Conservation (phyloP, 2,797 vertebrate species). For the Chaenodraco wilsoni region DNA sequence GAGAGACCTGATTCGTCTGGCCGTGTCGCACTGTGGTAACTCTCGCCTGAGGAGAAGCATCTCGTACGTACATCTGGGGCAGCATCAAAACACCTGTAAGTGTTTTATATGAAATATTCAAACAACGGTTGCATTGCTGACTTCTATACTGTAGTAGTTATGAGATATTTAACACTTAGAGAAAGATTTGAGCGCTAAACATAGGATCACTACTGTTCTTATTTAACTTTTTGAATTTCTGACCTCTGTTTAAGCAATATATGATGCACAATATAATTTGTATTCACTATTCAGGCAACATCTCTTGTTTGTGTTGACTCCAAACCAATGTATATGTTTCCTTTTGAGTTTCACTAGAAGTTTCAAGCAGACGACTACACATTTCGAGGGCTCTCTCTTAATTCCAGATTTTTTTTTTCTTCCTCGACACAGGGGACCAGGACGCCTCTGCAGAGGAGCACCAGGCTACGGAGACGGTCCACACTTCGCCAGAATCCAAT, state of each 20-base stretch:
- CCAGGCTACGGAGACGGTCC: slow-evolving; percentile 10
- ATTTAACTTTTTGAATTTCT: neutral
- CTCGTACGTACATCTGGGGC: slow-evolving; percentile 16
- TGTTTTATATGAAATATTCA: neutral
- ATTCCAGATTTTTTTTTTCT: neutral
- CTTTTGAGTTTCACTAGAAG: neutral
- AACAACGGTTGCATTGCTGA: too few species aligned
- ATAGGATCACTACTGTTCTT: neutral
- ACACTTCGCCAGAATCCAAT: slow-evolving; percentile 7
- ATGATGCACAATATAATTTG: neutral
- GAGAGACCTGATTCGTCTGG: slow-evolving; percentile 80
- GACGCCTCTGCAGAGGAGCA: slow-evolving; percentile 28
- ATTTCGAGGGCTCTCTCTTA: slow-evolving; percentile 1
- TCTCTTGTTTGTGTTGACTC: neutral
- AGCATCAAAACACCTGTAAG: slow-evolving; percentile 56
- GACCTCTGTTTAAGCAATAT: neutral
- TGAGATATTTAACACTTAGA: slow-evolving; percentile 3
- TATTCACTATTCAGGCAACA: neutral
- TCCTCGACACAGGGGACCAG: slow-evolving; percentile 41
- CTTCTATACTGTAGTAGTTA: neutral
- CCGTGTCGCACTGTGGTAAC: slow-evolving; percentile 78
- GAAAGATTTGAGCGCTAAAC: neutral
- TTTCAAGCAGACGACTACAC: neutral
- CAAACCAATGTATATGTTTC: neutral
- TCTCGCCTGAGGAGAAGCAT: slow-evolving; percentile 69